phyloP scores from a whole-genome alignment of 2,888 invertebrate species.

The Cancer borealis region DNA sequence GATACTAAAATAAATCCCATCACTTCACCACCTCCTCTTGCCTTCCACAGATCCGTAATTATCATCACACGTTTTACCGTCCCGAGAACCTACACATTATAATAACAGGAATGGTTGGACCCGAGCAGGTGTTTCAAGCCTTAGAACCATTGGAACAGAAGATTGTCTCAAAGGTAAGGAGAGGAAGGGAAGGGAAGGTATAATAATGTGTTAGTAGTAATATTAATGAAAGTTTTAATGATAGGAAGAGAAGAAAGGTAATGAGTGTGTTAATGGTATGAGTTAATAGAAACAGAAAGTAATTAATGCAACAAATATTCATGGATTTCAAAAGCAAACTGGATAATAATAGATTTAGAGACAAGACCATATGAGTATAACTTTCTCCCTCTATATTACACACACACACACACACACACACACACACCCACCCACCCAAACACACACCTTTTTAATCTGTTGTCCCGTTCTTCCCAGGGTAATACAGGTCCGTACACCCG shows the following conservation, averaged over 20 bases:
- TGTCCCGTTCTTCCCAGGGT: slow-evolving; percentile 78
- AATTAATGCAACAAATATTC: no score
- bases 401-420: neutral
- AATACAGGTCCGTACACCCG: slow-evolving; percentile 84
- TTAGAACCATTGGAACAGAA: slow-evolving; percentile 88
- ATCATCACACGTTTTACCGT: slow-evolving; percentile 92
- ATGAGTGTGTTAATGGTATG: neutral
- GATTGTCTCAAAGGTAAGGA: slow-evolving; percentile 81
- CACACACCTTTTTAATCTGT: no score
- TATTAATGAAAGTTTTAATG: neutral
- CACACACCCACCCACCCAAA: no score
- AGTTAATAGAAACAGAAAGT: no score
- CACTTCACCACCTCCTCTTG: neutral
- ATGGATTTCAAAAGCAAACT: no score
- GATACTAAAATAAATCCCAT: no score
- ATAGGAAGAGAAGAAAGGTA: no score
- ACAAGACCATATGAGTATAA: no score
- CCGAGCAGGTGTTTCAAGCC: slow-evolving; percentile 87
- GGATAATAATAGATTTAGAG: no score
- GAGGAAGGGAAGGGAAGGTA: no score
- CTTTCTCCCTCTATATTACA: no score
- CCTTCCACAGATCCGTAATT: slow-evolving; percentile 82
- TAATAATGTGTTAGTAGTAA: neutral
- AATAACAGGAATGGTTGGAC: slow-evolving; percentile 89
- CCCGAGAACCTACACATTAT: slow-evolving; percentile 93